Base-by-base conservation (phyloP, 2,888 invertebrate species). In the Ophion costatus region DNA sequence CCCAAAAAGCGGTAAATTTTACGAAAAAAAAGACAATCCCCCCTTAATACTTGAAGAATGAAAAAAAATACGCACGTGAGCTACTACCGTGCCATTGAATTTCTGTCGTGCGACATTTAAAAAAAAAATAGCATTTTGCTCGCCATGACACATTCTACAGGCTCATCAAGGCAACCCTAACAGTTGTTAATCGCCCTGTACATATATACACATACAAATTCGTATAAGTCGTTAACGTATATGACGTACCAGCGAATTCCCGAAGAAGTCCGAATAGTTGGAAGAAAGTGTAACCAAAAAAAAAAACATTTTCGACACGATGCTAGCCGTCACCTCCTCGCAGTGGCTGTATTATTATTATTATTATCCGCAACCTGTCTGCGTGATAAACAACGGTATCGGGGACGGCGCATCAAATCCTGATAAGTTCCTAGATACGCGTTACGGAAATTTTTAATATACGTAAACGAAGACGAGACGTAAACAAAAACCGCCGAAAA, bases 341-440 rank as follows among this genome's bases (percentile, higher is more conserved):
- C 38, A 51, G 14, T 17, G 51, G 51, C 14, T 17, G 51, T 51
- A 51, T 51, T 14, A 51, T 51, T 17, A 51, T 51, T 51, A 45
- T 45, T 45, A 51, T 51, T 17, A 51, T 51, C 14, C 17, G 51
- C 51, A 51, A 11, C 51, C 9, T 45, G 11, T 3, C 51, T 14
- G 51, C 17, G 51, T 51, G 51, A 17, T 51, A 45, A 45, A 14
- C 20, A 59, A 59, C 57, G 20, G 57, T 59, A 42, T 3, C 20
- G 59, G 59, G 59, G 20, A 11, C 59, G 22, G 59, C 10, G 22
- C 59, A 57, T 24, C 29, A 86, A 82, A 83, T 89, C 87, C 87
- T 87, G 85, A 83, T 82, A 86, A 90, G 89, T 91, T 91, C 91
- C 90, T 90, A 91, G 88, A 87, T 84, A 87, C 80, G 83, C 76